Evolutionary conservation across 2,888 invertebrate species (phyloP).

Genomic region (Patella pellucida): DNA sequence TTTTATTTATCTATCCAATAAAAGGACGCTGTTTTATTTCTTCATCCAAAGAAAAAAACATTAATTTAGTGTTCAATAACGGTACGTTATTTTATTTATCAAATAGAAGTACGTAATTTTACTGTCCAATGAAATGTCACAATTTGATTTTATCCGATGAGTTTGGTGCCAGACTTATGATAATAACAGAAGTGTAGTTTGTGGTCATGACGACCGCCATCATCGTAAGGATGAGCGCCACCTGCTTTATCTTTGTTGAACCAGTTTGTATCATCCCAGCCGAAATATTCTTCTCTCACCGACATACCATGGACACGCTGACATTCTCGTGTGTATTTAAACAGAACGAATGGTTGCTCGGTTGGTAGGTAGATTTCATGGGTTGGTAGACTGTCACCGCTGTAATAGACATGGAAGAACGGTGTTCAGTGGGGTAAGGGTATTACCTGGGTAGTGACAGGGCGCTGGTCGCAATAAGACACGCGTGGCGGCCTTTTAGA

Average conservation of each 20-base stretch:
- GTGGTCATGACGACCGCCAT: slow-evolving; percentile 25
- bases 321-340: slow-evolving; percentile 32
- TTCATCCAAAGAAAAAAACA: too few relatives aligned
- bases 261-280: background rate
- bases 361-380: slow-evolving; percentile 33
- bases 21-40: too few relatives aligned
- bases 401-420: background rate
- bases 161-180: background rate
- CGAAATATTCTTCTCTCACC: slow-evolving; percentile 29
- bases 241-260: slow-evolving; percentile 18
- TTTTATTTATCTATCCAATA: too few relatives aligned
- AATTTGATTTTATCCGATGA: background rate
- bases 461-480: too few relatives aligned
- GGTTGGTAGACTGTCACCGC: slow-evolving; percentile 32
- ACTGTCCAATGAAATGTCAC: background rate
- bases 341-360: slow-evolving; percentile 37
- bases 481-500: too few relatives aligned
- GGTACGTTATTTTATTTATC: too few relatives aligned
- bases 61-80: too few relatives aligned
- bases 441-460: too few relatives aligned
- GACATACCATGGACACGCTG: slow-evolving; percentile 40
- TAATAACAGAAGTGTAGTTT: slow-evolving; percentile 36
- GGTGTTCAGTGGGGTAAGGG: too few relatives aligned
- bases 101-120: too few relatives aligned
- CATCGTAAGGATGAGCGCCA: slow-evolving; percentile 31